Evolutionary conservation across 2,888 invertebrate genomes (phyloP).

Genomic region (Pinctada fucata): DNA sequence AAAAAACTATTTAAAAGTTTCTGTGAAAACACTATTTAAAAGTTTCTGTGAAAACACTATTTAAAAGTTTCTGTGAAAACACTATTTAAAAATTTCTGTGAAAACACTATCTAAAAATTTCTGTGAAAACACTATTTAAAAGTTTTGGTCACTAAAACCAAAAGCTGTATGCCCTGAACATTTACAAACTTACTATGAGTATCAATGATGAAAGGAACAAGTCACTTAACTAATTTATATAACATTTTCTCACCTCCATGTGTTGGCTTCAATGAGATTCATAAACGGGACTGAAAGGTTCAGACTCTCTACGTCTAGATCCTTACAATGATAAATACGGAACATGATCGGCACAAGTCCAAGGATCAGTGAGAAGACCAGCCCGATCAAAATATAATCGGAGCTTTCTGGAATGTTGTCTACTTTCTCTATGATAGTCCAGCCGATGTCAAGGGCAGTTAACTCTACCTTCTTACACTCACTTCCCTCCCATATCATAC

Average conservation of each 20-base stretch:
- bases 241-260: conserved; percentile 56
- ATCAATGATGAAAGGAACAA: too few species aligned
- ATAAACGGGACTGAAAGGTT: neutral
- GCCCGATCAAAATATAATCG: conserved; percentile 85
- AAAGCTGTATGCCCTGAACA: too few species aligned
- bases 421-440: conserved; percentile 93
- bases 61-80: too few species aligned
- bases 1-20: too few species aligned
- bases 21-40: too few species aligned
- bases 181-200: too few species aligned
- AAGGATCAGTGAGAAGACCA: conserved; percentile 72
- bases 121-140: too few species aligned
- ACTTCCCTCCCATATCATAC: conserved; percentile 94
- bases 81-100: too few species aligned
- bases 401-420: conserved; percentile 88
- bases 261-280: conserved; percentile 39
- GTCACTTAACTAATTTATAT: too few species aligned
- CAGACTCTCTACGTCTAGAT: conserved; percentile 23
- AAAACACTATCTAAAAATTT: too few species aligned
- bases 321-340: conserved; percentile 66
- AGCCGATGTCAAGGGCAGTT: conserved; percentile 95
- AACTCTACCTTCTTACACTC: conserved; percentile 95
- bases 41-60: too few species aligned
- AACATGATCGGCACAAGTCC: conserved; percentile 69
- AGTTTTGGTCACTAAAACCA: too few species aligned